Base-by-base conservation (phyloP, 2,888 invertebrate species). In the Sylvicola cinctus region DNA sequence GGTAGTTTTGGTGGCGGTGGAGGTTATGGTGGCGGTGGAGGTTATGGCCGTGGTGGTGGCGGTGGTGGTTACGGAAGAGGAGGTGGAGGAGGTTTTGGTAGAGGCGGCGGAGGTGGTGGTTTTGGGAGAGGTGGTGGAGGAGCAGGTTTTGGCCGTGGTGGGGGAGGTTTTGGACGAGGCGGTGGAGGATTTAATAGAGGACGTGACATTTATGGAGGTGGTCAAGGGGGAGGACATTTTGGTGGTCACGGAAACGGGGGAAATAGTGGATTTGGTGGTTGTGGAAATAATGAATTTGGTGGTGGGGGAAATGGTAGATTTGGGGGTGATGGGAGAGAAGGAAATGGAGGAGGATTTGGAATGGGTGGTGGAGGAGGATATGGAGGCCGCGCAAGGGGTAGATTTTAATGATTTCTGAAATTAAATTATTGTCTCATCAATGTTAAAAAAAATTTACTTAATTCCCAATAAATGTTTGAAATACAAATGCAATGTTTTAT, bases 91-190 rank as follows among this genome's bases (percentile, higher is more conserved):
- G 16, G 31, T 17, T 27, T 45, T 3, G 46, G 48, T 13, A 34
- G 27, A 1, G 37, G 38, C 4, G 31, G 32, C 4, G 43, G 59
- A 12, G 61, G 61, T 3, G 41, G 42, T 25, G 35, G 34, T 14
- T 58, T 60, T 54, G 55, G 48, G 3, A 42, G 47, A 26, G 44
- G 46, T 29, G 43, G 50, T 29, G 48, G 52, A 2, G 47, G 51
- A 7, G 45, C 43, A 11, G 48, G 49, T 6, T 20, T 20, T 20
- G 20, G 20, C n/a, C 45, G 51, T 3, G 44, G 43, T 35, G 35
- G 45, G 3, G 41, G 42, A 20, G 5, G 39, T 13, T 45, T 37
- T 16, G 13, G 16, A 10, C 11, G 14, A 3, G 32, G 32, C 8
- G 32, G 39, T 16, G 31, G 23, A 30, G 16, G 29, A 3, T 32